Evolutionary conservation across 2,797 vertebrate genomes (phyloP), one percentile per base, ranked within the genome.

Genomic region (Paguma larvata): DNA sequence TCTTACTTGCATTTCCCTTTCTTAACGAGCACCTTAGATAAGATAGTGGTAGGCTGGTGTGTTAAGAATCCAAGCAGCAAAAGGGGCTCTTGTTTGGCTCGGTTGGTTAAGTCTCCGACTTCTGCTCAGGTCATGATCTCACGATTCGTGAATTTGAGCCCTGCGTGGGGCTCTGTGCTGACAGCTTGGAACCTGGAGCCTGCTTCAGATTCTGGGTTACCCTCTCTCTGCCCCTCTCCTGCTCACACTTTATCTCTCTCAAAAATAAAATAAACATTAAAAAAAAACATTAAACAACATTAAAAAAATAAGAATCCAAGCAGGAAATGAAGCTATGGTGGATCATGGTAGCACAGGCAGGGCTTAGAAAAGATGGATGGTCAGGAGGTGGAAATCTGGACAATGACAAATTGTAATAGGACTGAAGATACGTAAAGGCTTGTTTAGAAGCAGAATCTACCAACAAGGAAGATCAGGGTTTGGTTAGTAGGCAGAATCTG

Each of bases 31-130:
- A 38, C n/a, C 5, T 53, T 89, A 63, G 51, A 89, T n/a, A n/a
- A 72, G 23, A 62, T 21, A 70, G 9, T 51, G 19, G 44, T 46
- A 53, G 18, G 63, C 41, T 80, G 67, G 46, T 73, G 85, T 80
- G 18, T 86, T 18, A 96, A 86, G 91, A 91, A 89, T 68, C 38
- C 13, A 38, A 46, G 41, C 9, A 73, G n/a, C 46, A 86, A 93
- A 27, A 9, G 7, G 56, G 56, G 21, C 56, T 59, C 21, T 21
- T 59, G 56, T 19, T 19, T 59, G 56, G 56, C 56, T 59, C 19
- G 9, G 8, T 59, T 3, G 8, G 56, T 59, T 56, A 56, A 56
- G 56, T 21, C 19, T 56, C 56, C 19, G 3, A 56, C 56, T 23
- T 23, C 3, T 19, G 21, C 56, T 59, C 56, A 23, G 56, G 56